Evolutionary conservation across 2,797 vertebrate species (phyloP).

Genomic region (Ctenochaetus hawaiiensis): DNA sequence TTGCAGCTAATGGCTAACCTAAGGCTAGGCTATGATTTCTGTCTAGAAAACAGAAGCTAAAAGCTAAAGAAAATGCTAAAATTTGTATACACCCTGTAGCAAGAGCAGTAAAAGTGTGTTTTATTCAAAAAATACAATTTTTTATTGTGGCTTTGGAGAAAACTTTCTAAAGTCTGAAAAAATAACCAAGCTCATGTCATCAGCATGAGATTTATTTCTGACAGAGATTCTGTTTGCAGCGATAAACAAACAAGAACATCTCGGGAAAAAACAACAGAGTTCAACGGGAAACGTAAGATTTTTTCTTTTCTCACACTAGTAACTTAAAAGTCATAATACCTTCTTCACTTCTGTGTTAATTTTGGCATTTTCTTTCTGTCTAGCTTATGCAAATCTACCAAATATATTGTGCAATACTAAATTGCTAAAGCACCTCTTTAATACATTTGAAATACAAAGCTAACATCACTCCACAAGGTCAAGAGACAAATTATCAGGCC

Average conservation of each 20-base stretch:
- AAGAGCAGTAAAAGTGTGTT: not conserved
- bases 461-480: conserved; percentile 1
- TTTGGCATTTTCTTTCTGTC: not conserved
- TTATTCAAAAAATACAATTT: not conserved
- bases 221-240: too few species aligned
- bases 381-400: not conserved
- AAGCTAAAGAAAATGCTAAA: not conserved
- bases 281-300: not conserved
- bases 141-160: too few species aligned
- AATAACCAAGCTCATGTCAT: too few species aligned
- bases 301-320: not conserved
- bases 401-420: not conserved
- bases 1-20: conserved; percentile 1
- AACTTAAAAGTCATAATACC: not conserved
- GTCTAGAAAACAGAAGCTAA: conserved; percentile 5
- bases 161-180: too few species aligned
- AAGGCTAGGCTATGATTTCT: not conserved
- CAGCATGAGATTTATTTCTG: too few species aligned
- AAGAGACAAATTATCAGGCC: conserved; percentile 1
- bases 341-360: not conserved
- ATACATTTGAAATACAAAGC: conserved; percentile 10
- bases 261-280: not conserved
- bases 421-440: not conserved
- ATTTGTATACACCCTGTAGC: not conserved
- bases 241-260: not conserved